Base-by-base conservation (phyloP, 2,113 vertebrate genomes). In the Marcusenius ussheri region DNA sequence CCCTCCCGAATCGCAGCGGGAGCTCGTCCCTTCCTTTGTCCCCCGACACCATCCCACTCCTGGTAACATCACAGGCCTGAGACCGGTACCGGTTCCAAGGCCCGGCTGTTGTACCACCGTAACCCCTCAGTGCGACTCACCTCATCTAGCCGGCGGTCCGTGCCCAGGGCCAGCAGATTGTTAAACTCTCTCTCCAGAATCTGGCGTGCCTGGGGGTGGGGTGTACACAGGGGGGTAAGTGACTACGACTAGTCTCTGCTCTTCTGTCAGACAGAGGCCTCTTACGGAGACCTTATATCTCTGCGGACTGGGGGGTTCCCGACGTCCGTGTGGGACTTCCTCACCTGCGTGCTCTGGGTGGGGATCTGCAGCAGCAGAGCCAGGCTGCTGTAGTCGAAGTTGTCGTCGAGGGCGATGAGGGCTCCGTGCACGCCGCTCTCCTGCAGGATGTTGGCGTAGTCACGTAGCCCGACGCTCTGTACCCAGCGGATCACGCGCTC, bases 101-200 rank as follows among this genome's bases (percentile, higher is more conserved):
- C 5, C 70, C 5, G 13, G 13, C 5, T 39, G 70, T 35, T 74
- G 70, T 39, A 74, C 10, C 13, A 15, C 70, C 13, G 15, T 35
- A 77, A 39, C 13, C 35, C 31, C 70, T 17, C 3, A 46, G 53
- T 31, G 19, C 9, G 5, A 93, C 96, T 97, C 96, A 99, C 98
- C 96, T 99, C 98, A 89, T 99, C 98, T 94, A 99, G 97, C 70
- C 98, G 94, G 93, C 98, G 96, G 92, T 99, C 98, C 46, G 98
- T 99, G 92, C 98, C 98, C 93, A 99, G 95, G 42, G 98, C 98
- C 96, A 99, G 96, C 91, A 99, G 96, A 94, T 99, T 99, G 93
- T 99, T 99, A 95, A 99, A 99, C 93, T 99, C 98, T 91, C 98
- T 96, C 96, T 99, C 98, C 91, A 99, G 97, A 95, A 99, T 98